A percentile compares a stretch with the other conserved stretches of the same genome.
Conservation (phyloP, 2,797 vertebrate genomes). For the Pseudocheirus occidentalis region DNA sequence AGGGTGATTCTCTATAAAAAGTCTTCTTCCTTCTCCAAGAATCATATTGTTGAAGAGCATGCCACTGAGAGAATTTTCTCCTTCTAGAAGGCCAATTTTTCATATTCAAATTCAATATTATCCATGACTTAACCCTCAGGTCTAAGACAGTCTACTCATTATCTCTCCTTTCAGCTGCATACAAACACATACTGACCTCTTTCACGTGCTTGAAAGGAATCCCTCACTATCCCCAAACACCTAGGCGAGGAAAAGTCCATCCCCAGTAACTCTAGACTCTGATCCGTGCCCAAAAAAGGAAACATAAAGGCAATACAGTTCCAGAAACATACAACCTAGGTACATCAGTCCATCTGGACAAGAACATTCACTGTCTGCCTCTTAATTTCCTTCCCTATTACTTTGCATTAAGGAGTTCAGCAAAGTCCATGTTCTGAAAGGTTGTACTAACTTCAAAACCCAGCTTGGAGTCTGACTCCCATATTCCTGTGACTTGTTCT, state of each 20-base stretch:
- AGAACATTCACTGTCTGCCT: background rate
- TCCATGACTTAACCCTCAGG: background rate
- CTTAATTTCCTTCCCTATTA: background rate
- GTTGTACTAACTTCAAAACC: background rate
- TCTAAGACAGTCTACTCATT: background rate
- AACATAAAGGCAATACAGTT: background rate
- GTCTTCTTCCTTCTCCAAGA: background rate
- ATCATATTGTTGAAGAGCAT: background rate
- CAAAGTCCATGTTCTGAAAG: background rate
- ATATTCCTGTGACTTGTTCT: background rate
- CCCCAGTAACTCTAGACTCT: background rate
- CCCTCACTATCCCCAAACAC: background rate
- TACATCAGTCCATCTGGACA: background rate
- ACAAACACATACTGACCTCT: background rate
- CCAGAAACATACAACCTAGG: background rate
- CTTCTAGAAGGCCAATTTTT: background rate
- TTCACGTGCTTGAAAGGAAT: background rate
- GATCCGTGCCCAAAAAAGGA: background rate
- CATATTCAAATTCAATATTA: background rate
- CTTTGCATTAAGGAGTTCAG: background rate
- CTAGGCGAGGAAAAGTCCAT: background rate
- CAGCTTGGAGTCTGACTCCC: background rate
- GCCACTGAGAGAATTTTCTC: background rate
- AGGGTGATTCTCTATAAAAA: background rate
- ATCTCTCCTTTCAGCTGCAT: background rate